These are phyloP conservation scores for Clarias magur DNA, from an alignment of 2,113 vertebrate species.

Conservation along the genomic window DNA sequence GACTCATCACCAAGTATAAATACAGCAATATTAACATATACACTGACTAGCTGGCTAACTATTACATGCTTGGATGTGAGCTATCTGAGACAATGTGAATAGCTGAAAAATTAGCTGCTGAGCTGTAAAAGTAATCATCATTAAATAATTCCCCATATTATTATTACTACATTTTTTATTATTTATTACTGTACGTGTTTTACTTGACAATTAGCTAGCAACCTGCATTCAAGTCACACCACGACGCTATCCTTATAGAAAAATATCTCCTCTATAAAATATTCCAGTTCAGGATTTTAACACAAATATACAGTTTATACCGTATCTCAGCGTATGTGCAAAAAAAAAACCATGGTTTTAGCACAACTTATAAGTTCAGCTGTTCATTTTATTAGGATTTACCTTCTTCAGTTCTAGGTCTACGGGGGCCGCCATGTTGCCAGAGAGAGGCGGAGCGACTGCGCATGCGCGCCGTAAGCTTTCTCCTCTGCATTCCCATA, in stretches of 20 bases:
- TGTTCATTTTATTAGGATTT: slow-evolving; percentile 6
- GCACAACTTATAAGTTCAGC: neutral
- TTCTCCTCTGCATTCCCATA: neutral
- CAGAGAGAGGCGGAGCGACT: neutral
- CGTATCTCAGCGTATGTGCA: neutral
- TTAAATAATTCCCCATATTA: neutral
- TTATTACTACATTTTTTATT: neutral
- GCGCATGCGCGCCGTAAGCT: slow-evolving; percentile 47
- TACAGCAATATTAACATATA: neutral
- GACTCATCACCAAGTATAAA: neutral
- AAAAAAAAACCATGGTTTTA: neutral
- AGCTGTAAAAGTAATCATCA: neutral
- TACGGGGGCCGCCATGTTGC: slow-evolving; percentile 72
- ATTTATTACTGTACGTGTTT: neutral
- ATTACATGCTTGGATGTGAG: neutral
- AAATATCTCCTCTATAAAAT: neutral
- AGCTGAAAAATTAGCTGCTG: neutral
- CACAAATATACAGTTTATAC: neutral
- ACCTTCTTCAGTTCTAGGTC: slow-evolving; percentile 78
- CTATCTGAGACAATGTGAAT: neutral
- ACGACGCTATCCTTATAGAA: neutral
- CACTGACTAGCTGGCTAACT: neutral
- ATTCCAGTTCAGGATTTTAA: neutral
- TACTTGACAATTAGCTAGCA: neutral
- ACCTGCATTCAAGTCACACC: neutral